Base-by-base conservation (phyloP, 2,113 vertebrate species). In the Bujurquina vittata region DNA sequence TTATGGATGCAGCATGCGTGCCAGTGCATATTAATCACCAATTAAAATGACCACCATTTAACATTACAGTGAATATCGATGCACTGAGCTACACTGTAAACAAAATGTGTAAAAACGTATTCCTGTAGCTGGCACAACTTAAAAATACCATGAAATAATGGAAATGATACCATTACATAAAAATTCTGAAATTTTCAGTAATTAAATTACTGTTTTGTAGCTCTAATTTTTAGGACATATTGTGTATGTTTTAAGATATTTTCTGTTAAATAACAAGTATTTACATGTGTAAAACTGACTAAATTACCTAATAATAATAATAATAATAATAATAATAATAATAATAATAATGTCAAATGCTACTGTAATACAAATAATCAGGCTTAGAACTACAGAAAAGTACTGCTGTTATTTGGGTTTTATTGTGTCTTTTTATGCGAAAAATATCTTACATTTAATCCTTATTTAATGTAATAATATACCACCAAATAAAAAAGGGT, bases 1-100 rank as follows among this genome's bases (percentile, higher is more conserved):
- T 62, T 0, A 46, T 26, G 37, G 63, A 46, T 46, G 22, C 4
- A 29, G 0, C 37, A 4, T 46, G 7, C 37, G 23, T 14, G 15
- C 63, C 63, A 40, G 37, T 40, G 37, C 37, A 40, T 40, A 10
- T 40, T 40, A 40, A 40, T 40, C 37, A 12, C 37, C 11, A 40
- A 10, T 10, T 10, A 11, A 40, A 40, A 40, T 40, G 10, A 40
- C 37, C 37, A 10, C 37, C 37, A 40, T 11, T 40, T 40, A 40
- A 40, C 3, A 40, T 40, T 10, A 40, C 37, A 40, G 37, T 40
- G 37, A 40, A 12, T 40, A 40, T 11, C 37, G 11, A 11, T 40
- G 10, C 37, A 37, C 6, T 33, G 33, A 37, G 35, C 35, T 37
- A 37, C 35, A 37, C 35, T 37, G 35, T 37, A 37, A 37, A 37